Base-by-base conservation (phyloP, 2,797 vertebrate species). In the Myiothlypis chrysogaster region DNA sequence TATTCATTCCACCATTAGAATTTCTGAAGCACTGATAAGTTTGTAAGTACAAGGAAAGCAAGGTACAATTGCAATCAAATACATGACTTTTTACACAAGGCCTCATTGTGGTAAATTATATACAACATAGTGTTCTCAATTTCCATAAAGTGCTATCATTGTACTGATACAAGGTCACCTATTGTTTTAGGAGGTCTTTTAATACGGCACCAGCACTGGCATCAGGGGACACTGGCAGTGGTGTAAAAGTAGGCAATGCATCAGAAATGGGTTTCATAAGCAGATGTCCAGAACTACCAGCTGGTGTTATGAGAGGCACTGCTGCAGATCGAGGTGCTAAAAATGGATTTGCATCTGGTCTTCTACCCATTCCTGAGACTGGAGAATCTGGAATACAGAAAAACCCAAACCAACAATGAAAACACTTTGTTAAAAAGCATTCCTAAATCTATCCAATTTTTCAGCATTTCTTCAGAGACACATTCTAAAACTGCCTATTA, bases 211-310 rank as follows among this genome's bases (percentile, higher is more conserved):
- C 99, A 4, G 96, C 99, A 6, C 99, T 99, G 96, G 98, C 97
- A 94, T 99, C 99, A 1, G 98, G 98, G 1, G 98, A 98, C 89
- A 99, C 99, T 8, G 99, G 99, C 96, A 99, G 97, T 21, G 99
- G 99, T 7, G 99, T 99, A 96, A 99, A 99, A 5, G 99, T 98
- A 81, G 99, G 99, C 90, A 99, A 95, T 4, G 98, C 97, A 21
- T 99, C 98, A 2, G 99, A 98, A 96, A 99, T 99, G 85, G 99
- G 98, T 97, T 99, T 99, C 98, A 99, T 98, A 76, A 99, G 98
- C 76, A 99, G 98, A 97, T 99, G 99, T 27, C 98, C 98, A 9
- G 98, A 98, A 52, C 97, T 93, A 23, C 95, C 96, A 2, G 97
- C 87, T 61, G 98, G 96, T 77, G 96, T 98, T 66, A 99, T 90